Evolutionary conservation across 1,140 invertebrate genomes (phyloP), one percentile per base, ranked within the genome.

Genomic region (Caenorhabditis inopinata): DNA sequence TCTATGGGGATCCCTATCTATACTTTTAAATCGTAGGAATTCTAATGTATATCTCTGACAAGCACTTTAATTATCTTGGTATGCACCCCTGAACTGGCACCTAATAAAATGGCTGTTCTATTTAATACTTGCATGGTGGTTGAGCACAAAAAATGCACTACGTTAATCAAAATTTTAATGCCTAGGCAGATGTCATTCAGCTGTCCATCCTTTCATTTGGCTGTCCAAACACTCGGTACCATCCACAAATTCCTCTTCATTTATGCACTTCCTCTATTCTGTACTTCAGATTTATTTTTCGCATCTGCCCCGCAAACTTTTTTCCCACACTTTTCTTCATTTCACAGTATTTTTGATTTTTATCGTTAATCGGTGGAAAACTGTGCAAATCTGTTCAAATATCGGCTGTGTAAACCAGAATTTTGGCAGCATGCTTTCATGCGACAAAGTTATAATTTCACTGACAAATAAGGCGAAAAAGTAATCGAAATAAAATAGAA

Each of bases 321-420:
- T 68, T 38, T 21, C 1, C 16, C 12, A 68, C 58, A 68, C 32
- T 68, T 21, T 68, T 68, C 38, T 18, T 21, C 27, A 9, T 25
- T 6, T n/a, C n/a, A n/a, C n/a, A n/a, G n/a, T n/a, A n/a, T n/a
- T 38, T 42, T 2, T 7, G 11, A 32, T 29, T 68, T 29, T 68
- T 68, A 18, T 68, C 58, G 58, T 68, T 68, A 68, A 68, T 68
- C 58, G 58, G 58, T 38, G 58, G 32, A 68, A 29, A 68, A 29
- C 27, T 68, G 58, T 38, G 58, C 21, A 21, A 68, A 68, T 68
- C 58, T 68, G 58, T 38, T 68, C 32, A 68, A 68, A 68, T 68
- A 68, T 21, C 7, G 32, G 58, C 58, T 68, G 58, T 68, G 27
- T 32, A 68, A 38, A 68, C 32, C 38, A 2, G 2, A 16, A 18